A percentile compares a stretch with the other conserved stretches of the same genome.
Conservation (phyloP, 2,888 invertebrate species). For the Oxytorus armatus region DNA sequence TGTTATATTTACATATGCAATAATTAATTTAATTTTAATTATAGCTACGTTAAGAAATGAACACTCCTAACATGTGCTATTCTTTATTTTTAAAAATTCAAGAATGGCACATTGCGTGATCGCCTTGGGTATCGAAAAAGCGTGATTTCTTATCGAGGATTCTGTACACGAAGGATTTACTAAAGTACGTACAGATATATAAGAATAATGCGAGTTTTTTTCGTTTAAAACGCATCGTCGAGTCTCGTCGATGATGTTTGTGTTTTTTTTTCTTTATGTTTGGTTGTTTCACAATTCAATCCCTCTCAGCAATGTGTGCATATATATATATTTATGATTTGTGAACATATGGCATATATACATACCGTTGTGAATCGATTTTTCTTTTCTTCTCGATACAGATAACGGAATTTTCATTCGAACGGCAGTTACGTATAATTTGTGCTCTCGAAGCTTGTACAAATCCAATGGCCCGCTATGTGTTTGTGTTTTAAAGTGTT, state of each 20-base stretch:
- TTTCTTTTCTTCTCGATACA: slow-evolving; percentile 45
- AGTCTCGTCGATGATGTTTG: background rate
- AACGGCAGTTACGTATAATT: slow-evolving; percentile 77
- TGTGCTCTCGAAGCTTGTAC: slow-evolving; percentile 73
- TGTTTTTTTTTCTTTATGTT: slow-evolving; percentile 3
- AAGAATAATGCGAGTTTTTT: slow-evolving; percentile 53
- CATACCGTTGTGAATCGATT: slow-evolving; percentile 61
- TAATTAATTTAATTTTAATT: slow-evolving; percentile 55
- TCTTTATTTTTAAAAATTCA: slow-evolving; percentile 20
- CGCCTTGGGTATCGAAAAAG: slow-evolving; percentile 47
- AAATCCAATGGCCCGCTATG: slow-evolving; percentile 60
- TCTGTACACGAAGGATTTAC: slow-evolving; percentile 58
- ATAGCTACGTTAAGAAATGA: slow-evolving; percentile 67
- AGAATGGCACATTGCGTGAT: slow-evolving; percentile 50
- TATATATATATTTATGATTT: too few relatives aligned
- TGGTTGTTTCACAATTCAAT: slow-evolving; percentile 56
- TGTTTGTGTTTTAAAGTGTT: slow-evolving; percentile 59
- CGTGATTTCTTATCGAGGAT: slow-evolving; percentile 36
- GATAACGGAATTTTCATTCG: slow-evolving; percentile 67
- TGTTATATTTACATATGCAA: slow-evolving; percentile 64
- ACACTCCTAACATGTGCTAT: slow-evolving; percentile 62
- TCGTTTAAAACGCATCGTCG: slow-evolving; percentile 6
- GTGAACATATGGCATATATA: slow-evolving; percentile 66
- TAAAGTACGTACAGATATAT: slow-evolving; percentile 49
- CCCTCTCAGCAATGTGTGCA: slow-evolving; percentile 53